These are phyloP conservation scores for Oxyura jamaicensis DNA, from an alignment of 2,113 vertebrate genomes.

Conservation along the genomic window DNA sequence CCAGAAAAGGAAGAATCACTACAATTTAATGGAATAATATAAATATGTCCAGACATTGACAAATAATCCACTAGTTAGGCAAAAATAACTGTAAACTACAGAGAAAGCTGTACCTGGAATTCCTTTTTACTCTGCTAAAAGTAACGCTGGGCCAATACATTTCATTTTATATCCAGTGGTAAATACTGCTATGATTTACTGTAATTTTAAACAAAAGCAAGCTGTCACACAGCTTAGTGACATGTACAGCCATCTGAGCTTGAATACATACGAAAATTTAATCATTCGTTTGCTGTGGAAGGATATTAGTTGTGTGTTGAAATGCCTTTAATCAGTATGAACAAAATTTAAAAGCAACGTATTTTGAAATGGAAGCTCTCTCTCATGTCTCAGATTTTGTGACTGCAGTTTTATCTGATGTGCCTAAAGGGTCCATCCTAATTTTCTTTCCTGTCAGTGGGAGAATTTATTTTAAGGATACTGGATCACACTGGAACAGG, in stretches of 20 bases:
- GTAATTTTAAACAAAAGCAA: slow-evolving; percentile 8
- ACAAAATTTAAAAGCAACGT: slow-evolving; percentile 1
- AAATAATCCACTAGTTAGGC: background rate
- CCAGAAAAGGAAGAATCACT: background rate
- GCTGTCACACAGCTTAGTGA: background rate
- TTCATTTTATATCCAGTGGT: background rate
- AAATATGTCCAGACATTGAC: background rate
- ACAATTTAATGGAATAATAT: background rate
- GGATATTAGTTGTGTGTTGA: background rate
- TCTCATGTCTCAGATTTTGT: background rate
- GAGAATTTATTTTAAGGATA: background rate
- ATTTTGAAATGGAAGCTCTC: background rate
- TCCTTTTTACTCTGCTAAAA: background rate
- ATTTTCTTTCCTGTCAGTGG: background rate
- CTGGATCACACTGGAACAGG: background rate
- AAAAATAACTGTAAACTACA: background rate
- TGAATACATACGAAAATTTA: background rate
- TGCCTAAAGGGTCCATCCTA: background rate
- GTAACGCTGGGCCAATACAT: background rate
- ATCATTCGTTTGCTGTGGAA: background rate
- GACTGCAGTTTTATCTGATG: background rate
- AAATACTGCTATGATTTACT: slow-evolving; percentile 10
- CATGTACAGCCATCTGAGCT: background rate
- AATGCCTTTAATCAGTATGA: slow-evolving; percentile 9
- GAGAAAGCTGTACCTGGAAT: background rate